phyloP scores from a whole-genome alignment of 2,113 vertebrate species.

The Microcebus murinus region DNA sequence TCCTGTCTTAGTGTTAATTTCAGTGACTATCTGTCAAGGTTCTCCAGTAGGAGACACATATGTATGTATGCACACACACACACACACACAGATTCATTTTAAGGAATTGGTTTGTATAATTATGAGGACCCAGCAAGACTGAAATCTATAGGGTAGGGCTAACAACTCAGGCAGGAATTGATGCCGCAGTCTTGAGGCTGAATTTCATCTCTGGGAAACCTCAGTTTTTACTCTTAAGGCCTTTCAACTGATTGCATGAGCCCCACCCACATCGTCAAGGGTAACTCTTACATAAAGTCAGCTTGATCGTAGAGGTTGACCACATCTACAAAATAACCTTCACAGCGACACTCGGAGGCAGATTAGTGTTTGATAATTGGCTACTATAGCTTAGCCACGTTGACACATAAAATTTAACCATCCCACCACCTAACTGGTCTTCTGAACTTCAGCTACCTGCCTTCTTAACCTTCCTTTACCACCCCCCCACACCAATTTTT shows the following conservation, averaged over 20 bases:
- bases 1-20: not conserved
- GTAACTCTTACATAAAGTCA: not conserved
- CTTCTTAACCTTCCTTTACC: not conserved
- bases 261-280: not conserved
- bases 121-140: not conserved
- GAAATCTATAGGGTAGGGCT: not conserved
- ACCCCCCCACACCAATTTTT: not conserved
- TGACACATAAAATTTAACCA: not conserved
- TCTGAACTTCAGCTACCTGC: fast-evolving
- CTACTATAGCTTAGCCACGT: not conserved
- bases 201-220: not conserved
- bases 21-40: not conserved
- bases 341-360: too few relatives aligned
- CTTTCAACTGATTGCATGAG: not conserved
- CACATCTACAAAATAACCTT: not conserved
- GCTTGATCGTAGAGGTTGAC: not conserved
- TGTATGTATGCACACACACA: not conserved
- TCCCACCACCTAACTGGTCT: not conserved
- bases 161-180: not conserved
- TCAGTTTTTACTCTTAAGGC: not conserved
- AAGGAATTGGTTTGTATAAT: not conserved
- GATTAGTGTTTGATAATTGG: not conserved
- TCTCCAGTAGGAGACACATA: not conserved
- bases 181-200: not conserved
- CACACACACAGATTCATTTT: too few relatives aligned